Evolutionary conservation across 2,888 invertebrate species (phyloP).

Genomic region (Scaeva pyrastri): DNA sequence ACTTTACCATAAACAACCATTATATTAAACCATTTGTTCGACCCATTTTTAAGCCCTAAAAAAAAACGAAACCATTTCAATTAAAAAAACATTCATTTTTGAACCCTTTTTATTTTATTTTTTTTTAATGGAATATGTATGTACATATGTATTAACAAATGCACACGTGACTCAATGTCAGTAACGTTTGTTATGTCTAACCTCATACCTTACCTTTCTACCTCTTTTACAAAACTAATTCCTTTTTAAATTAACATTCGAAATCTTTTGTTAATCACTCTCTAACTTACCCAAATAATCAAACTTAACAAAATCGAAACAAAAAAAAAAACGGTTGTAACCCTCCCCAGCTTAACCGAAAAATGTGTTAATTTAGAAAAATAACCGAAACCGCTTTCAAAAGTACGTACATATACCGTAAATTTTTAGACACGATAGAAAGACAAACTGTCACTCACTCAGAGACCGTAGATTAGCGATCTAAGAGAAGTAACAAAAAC

Average conservation of each 20-base stretch:
- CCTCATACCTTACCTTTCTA: background rate
- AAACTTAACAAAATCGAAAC: conserved; percentile 4
- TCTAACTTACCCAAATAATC: conserved; percentile 17
- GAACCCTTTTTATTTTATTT: background rate
- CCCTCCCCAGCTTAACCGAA: conserved; percentile 13
- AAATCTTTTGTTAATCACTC: conserved; percentile 53
- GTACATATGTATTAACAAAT: background rate
- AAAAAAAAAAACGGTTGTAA: background rate
- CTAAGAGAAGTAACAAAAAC: conserved; percentile 9
- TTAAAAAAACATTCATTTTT: background rate
- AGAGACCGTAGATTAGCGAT: conserved; percentile 64
- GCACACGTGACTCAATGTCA: conserved; percentile 24
- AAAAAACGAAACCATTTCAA: background rate
- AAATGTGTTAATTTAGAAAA: conserved; percentile 56
- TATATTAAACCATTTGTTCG: background rate
- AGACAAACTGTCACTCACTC: conserved; percentile 66
- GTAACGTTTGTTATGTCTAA: conserved; percentile 37
- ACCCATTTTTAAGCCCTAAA: background rate
- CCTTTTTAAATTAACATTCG: conserved; percentile 10
- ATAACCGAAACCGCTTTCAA: conserved; percentile 49
- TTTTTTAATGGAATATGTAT: too few species aligned
- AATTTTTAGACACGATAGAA: conserved; percentile 18
- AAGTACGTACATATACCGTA: conserved; percentile 16
- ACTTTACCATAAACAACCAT: background rate
- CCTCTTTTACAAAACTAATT: conserved; percentile 15